phyloP scores from a whole-genome alignment of 1,140 invertebrate genomes.

The Rhynchophorus ferrugineus region DNA sequence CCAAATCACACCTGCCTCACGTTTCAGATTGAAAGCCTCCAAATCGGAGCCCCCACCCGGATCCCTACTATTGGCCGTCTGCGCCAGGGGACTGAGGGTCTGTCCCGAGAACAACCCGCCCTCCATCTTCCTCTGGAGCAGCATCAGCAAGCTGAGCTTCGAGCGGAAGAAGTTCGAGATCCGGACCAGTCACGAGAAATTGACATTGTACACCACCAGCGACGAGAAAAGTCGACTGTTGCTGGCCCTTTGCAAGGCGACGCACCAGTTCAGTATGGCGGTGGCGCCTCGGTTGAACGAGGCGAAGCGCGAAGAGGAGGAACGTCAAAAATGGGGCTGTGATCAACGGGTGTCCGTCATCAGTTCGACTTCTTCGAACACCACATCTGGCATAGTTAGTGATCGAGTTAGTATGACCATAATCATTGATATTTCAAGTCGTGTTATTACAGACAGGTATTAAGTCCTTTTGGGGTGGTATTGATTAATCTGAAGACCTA shows the following conservation, averaged over 20 bases:
- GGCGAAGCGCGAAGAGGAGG: slow-evolving; percentile 64
- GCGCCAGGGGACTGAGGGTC: slow-evolving; percentile 78
- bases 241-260: slow-evolving; percentile 78
- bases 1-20: no score
- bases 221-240: slow-evolving; percentile 90
- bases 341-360: slow-evolving; percentile 87
- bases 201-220: slow-evolving; percentile 80
- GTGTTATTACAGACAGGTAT: no score
- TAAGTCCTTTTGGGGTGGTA: no score
- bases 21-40: slow-evolving; percentile 66
- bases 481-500: no score
- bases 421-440: no score
- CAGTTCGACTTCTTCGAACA: slow-evolving; percentile 86
- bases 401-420: slow-evolving; percentile 63
- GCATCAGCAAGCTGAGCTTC: slow-evolving; percentile 88
- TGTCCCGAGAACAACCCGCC: slow-evolving; percentile 60
- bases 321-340: slow-evolving; percentile 42
- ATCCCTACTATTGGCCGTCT: slow-evolving; percentile 71
- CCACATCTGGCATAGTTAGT: slow-evolving; percentile 90
- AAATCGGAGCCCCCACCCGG: slow-evolving; percentile 71
- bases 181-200: slow-evolving; percentile 75
- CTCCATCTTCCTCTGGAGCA: slow-evolving; percentile 82
- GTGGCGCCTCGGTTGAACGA: slow-evolving; percentile 76
- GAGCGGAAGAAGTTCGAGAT: slow-evolving; percentile 97
- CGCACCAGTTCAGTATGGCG: slow-evolving; percentile 92